phyloP scores from a whole-genome alignment of 2,888 invertebrate species.

The Harpalus rubripes region DNA sequence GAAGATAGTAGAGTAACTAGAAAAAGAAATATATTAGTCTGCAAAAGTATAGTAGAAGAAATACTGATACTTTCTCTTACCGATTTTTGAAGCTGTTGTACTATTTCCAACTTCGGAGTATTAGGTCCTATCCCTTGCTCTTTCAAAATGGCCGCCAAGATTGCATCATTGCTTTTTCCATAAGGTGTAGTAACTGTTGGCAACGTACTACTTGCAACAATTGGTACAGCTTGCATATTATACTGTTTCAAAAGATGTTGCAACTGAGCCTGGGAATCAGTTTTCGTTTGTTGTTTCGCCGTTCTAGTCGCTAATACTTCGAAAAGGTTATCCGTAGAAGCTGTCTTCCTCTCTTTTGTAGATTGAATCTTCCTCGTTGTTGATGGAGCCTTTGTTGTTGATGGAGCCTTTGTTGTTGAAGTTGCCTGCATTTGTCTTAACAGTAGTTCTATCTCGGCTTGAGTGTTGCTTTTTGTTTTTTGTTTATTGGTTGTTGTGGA shows the following conservation, averaged over 20 bases:
- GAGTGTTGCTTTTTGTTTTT: constrained; percentile 32
- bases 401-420: not conserved
- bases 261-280: constrained; percentile 68
- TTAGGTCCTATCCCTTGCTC: constrained; percentile 86
- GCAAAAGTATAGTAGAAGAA: not conserved
- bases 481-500: constrained; percentile 30
- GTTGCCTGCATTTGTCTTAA: constrained; percentile 71
- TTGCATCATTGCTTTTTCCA: constrained; percentile 84
- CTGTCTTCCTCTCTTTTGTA: not conserved
- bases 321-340: constrained; percentile 16
- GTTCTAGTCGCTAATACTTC: constrained; percentile 20
- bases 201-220: constrained; percentile 69
- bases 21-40: not conserved
- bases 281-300: constrained; percentile 18
- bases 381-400: constrained; percentile 27
- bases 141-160: constrained; percentile 85
- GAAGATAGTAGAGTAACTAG: not conserved
- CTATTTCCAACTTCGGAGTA: constrained; percentile 80
- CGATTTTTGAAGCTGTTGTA: constrained; percentile 71
- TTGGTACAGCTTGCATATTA: constrained; percentile 71
- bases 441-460: constrained; percentile 72
- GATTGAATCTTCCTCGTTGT: not conserved
- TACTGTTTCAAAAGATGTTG: constrained; percentile 75
- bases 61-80: constrained; percentile 68
- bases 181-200: constrained; percentile 74